Conservation (phyloP, 1,140 invertebrate species). For the Drosophila sechellia region DNA sequence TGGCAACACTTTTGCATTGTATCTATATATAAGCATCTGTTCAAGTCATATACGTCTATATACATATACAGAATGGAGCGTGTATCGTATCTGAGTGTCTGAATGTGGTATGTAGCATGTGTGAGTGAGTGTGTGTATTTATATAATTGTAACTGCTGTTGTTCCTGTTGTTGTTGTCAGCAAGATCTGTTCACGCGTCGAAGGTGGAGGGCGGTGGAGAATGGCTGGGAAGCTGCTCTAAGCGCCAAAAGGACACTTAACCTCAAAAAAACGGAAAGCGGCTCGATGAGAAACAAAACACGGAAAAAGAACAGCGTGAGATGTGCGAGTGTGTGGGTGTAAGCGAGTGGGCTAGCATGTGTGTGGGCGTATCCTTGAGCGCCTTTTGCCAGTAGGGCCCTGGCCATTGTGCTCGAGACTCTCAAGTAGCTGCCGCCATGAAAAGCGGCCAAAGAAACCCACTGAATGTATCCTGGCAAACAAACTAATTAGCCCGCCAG, state of each 20-base stretch:
- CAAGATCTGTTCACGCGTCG: conserved; percentile 76
- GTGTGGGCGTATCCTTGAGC: conserved; percentile 68
- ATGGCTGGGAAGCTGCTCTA: conserved; percentile 18
- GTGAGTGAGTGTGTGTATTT: conserved; percentile 7
- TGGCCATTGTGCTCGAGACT: conserved; percentile 63
- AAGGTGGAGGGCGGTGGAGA: conserved; percentile 5
- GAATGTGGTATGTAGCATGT: conserved; percentile 10
- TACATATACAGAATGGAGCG: conserved; percentile 70
- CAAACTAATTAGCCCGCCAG: conserved; percentile 74
- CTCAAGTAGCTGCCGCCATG: conserved; percentile 71
- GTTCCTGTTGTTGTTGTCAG: conserved; percentile 21
- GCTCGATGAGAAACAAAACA: conserved; percentile 71
- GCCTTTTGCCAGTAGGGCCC: conserved; percentile 65
- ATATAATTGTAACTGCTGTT: conserved; percentile 6
- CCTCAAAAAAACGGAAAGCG: conserved; percentile 68
- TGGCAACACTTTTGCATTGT: conserved; percentile 76
- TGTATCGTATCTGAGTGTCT: conserved; percentile 52
- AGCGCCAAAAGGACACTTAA: conserved; percentile 80
- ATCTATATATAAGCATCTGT: conserved; percentile 66
- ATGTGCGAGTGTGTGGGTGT: conserved; percentile 14
- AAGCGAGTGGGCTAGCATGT: neutral
- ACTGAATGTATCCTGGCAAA: conserved; percentile 55
- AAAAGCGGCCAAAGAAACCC: conserved; percentile 64
- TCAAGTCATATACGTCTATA: conserved; percentile 66
- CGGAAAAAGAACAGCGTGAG: conserved; percentile 50